Percentiles rank a stretch among this genome's conserved stretches.
Evolutionary conservation across 2,113 vertebrate species (phyloP).

Genomic region (Dipodomys stephensi): DNA sequence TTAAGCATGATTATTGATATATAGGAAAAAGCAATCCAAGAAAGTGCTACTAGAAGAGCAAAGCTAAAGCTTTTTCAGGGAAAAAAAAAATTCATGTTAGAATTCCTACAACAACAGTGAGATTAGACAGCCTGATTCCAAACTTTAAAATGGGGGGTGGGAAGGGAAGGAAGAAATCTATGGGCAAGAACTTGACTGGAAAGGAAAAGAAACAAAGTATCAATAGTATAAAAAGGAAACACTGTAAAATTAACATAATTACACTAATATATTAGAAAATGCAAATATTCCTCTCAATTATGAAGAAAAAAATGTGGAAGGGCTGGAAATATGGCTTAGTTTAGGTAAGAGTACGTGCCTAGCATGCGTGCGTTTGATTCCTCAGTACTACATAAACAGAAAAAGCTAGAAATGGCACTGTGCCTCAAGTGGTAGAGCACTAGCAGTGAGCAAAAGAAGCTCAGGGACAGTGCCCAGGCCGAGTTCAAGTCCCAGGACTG

Average conservation of each 20-base stretch:
- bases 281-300: constrained; percentile 31
- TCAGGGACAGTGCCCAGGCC: too few species aligned
- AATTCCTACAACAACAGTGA: constrained; percentile 1
- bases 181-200: not conserved
- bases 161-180: not conserved
- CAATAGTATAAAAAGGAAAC: not conserved
- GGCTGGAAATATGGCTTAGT: too few species aligned
- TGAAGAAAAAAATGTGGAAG: not conserved
- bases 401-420: too few species aligned
- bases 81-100: not conserved
- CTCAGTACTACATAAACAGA: too few species aligned
- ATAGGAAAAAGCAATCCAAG: not conserved
- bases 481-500: too few species aligned
- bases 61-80: constrained; percentile 36
- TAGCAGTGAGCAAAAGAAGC: too few species aligned
- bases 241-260: constrained; percentile 43
- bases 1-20: not conserved
- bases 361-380: too few species aligned
- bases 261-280: constrained; percentile 36
- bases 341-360: too few species aligned
- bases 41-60: not conserved
- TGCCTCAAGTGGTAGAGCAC: too few species aligned
- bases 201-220: too few species aligned
- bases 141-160: not conserved
- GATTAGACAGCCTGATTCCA: not conserved